Evolutionary conservation across 1,140 invertebrate genomes (phyloP), one percentile per base, ranked within the genome.

Genomic region (Stenopsyche tienmushanensis): DNA sequence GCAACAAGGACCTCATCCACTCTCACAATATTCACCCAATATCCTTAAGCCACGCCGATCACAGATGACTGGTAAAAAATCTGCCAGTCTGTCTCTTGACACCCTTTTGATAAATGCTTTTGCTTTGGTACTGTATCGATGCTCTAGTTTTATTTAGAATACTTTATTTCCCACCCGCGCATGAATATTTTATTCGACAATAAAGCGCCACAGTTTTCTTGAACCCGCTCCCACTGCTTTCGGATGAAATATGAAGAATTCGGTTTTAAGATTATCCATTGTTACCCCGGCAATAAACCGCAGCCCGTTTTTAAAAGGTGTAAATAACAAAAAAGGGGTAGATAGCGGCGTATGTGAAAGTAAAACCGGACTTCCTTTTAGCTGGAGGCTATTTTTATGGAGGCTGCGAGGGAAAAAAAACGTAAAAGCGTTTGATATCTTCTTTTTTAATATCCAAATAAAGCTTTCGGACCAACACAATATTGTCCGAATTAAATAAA

Each of bases 241-340:
- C 52, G 34, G 7, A 58, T 58, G 55, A 58, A 58, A 58, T 58
- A 58, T 58, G 55, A 44, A 58, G 55, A 41, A 58, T 58, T 58
- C 41, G 18, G 17, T 26, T 44, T 44, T 5, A 18, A 21, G 42
- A 47, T 47, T 60, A 60, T 60, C 42, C 42, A 60, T 60, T 60
- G 57, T 60, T 47, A 60, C 42, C 10, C 23, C 3, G 23, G 44
- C 57, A 60, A 60, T 60, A 60, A 60, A 45, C 21, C 24, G 21
- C 15, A 26, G 29, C 20, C 23, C 57, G 42, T 39, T 60, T 47
- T 60, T 60, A 15, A 47, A 25, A 60, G 21, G 57, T 60, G 57
- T 60, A 60, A 60, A 60, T 60, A 60, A 47, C 13, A 25, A 34
- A 34, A 34, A 13, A 7, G 18, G 9, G 24, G 21, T 41, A 45